Percentiles rank a stretch among this genome's conserved stretches.
Conservation (phyloP, 2,888 invertebrate species). For the Pterostichus niger region DNA sequence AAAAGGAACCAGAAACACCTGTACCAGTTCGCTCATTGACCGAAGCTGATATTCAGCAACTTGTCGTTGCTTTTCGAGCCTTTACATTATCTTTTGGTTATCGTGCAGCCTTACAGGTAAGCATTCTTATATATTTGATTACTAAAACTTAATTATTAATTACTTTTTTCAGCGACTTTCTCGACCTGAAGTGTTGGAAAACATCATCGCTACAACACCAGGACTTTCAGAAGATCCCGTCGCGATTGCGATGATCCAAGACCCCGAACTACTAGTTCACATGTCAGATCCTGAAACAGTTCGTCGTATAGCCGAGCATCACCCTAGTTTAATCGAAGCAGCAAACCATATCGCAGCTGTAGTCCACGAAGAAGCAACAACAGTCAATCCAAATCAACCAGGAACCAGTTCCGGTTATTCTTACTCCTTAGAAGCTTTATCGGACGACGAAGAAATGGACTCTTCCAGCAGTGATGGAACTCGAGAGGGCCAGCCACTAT, state of each 20-base stretch:
- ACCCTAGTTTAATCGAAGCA: constrained; percentile 86
- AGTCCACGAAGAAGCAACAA: constrained; percentile 78
- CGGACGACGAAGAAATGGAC: constrained; percentile 80
- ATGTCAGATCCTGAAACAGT: constrained; percentile 85
- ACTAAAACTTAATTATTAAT: constrained; percentile 61
- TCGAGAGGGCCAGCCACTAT: constrained; percentile 71
- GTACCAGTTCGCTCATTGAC: constrained; percentile 78
- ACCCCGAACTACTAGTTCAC: constrained; percentile 87
- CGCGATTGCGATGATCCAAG: constrained; percentile 87
- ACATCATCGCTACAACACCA: constrained; percentile 85
- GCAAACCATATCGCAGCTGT: constrained; percentile 83
- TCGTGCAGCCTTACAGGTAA: constrained; percentile 82
- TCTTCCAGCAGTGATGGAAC: constrained; percentile 74
- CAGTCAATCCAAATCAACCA: constrained; percentile 79
- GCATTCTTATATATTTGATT: constrained; percentile 74
- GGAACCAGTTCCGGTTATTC: constrained; percentile 78
- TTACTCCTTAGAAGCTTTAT: constrained; percentile 79
- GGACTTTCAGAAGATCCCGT: constrained; percentile 85
- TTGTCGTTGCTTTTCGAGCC: constrained; percentile 82
- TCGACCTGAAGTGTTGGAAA: constrained; percentile 80
- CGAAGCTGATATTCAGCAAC: constrained; percentile 81
- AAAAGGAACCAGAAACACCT: constrained; percentile 75
- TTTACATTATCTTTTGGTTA: constrained; percentile 82
- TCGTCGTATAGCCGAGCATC: constrained; percentile 83
- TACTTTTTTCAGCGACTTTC: constrained; percentile 73